These are phyloP conservation scores for Illadopsis cleaveri DNA, from an alignment of 2,113 vertebrate genomes.

Conservation along the genomic window DNA sequence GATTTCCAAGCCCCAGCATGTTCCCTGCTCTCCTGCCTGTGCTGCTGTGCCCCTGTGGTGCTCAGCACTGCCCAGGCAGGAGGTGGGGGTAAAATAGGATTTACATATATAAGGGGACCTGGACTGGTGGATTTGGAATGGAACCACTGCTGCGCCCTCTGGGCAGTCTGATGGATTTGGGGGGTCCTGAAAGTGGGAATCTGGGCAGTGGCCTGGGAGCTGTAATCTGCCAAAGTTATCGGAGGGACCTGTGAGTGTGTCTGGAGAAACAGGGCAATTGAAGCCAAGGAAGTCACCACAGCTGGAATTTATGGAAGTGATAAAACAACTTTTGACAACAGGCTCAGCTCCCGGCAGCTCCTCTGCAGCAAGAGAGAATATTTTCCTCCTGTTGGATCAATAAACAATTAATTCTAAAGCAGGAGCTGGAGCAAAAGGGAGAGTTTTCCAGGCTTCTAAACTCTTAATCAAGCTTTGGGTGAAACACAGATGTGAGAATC, in stretches of 20 bases:
- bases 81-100: background rate
- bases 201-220: background rate
- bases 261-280: accelerated
- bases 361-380: background rate
- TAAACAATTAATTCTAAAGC: conserved; percentile 61
- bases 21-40: background rate
- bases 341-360: background rate
- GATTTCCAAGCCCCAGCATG: background rate
- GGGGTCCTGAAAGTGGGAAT: background rate
- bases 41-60: background rate
- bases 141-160: accelerated
- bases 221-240: background rate
- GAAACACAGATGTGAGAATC: background rate
- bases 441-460: conserved; percentile 45
- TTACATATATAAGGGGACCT: accelerated
- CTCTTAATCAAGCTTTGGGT: conserved; percentile 40
- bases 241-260: accelerated
- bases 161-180: background rate
- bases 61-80: background rate
- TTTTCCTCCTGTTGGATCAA: conserved; percentile 44
- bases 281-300: background rate
- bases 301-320: conserved; percentile 35
- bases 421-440: conserved; percentile 22
- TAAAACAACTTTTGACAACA: conserved; percentile 46
- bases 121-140: accelerated